Evolutionary conservation across 2,888 invertebrate species (phyloP), one percentile per base, ranked within the genome.

Genomic region (Leuctra nigra): DNA sequence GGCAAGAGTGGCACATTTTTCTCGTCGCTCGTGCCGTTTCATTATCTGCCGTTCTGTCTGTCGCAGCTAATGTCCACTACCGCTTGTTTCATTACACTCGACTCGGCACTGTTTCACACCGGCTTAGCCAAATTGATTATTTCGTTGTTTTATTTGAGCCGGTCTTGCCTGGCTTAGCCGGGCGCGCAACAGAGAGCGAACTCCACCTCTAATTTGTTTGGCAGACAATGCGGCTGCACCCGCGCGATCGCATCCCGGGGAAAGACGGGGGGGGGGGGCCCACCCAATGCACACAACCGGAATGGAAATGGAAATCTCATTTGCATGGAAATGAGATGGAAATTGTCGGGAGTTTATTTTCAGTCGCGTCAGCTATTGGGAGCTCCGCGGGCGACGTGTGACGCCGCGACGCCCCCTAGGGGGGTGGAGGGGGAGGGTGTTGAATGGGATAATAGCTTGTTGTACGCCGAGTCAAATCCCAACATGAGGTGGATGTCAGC

Each of bases 271-370:
- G 18, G 44, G 18, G 44, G 20, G 13, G 44, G 14, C 13, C 13
- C 18, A 16, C 20, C 14, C 11, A 14, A 41, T 14, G 14, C 11
- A 11, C 13, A 4, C 23, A 13, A 23, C 22, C 41, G 35, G 48
- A 48, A 48, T 48, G 39, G 53, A 56, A 59, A 59, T 57, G 56
- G 54, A 52, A 57, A 52, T 59, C 59, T 55, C 59, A 59, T 59
- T 57, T 59, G 52, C 55, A 59, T 59, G 59, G 55, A 59, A 57
- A 59, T 57, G 57, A 59, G 59, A 59, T 59, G 59, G 59, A 59
- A 59, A 59, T 59, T 59, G 59, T 59, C 53, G 44, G 35, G 50
- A 50, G 55, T 59, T 54, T 59, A 57, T 57, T 59, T 57, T 55
- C 53, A 46, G 33, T 50, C 33, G 50, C 33, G 16, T 50, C 50